A percentile compares a stretch with the other conserved stretches of the same genome.
These are phyloP conservation scores for Hycleus phaleratus DNA, from an alignment of 1,140 invertebrate species.

Conservation along the genomic window DNA sequence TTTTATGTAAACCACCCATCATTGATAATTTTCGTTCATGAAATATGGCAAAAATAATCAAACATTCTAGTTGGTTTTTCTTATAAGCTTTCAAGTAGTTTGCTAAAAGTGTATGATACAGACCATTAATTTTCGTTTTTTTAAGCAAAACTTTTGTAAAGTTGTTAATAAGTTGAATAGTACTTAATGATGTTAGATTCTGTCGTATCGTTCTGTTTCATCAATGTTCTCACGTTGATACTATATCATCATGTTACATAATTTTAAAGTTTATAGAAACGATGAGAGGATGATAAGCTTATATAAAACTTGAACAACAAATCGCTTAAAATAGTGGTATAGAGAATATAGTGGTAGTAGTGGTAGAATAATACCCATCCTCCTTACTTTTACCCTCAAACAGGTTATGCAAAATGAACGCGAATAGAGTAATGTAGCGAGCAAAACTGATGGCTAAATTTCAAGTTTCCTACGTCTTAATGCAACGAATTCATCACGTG, in stretches of 20 bases:
- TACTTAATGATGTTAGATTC: too few species aligned
- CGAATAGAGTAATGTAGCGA: slow-evolving; percentile 23
- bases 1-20: too few species aligned
- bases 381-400: too few species aligned
- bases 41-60: too few species aligned
- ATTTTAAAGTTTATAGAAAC: slow-evolving; percentile 6
- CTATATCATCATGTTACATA: slow-evolving; percentile 7
- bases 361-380: too few species aligned
- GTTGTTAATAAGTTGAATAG: too few species aligned
- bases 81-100: too few species aligned
- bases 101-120: too few species aligned
- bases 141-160: too few species aligned
- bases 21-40: too few species aligned
- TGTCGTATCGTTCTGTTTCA: neutral
- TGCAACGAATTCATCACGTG: slow-evolving; percentile 28
- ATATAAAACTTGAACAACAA: slow-evolving; percentile 14
- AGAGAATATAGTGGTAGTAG: neutral
- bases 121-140: too few species aligned
- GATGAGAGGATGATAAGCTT: slow-evolving; percentile 11
- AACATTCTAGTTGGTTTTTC: too few species aligned
- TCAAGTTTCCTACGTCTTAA: slow-evolving; percentile 29
- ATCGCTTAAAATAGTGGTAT: slow-evolving; percentile 1
- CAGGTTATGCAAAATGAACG: neutral
- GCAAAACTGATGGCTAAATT: slow-evolving; percentile 28
- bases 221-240: slow-evolving; percentile 1